A percentile compares a stretch with the other conserved stretches of the same genome.
phyloP scores from a whole-genome alignment of 2,797 vertebrate genomes.

The Caiman crocodilus region DNA sequence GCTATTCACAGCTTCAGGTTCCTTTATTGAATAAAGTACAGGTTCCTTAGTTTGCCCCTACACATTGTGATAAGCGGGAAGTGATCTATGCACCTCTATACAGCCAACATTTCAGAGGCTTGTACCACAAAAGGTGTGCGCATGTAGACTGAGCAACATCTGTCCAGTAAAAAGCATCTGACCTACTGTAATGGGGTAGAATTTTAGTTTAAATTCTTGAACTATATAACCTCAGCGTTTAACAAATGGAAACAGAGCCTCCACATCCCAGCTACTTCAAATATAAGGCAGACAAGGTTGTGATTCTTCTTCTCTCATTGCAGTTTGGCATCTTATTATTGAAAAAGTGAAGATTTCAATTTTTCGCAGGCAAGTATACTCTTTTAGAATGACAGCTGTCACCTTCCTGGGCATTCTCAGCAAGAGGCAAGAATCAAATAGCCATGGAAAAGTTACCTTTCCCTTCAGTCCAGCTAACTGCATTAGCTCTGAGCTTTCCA shows the following conservation, averaged over 20 bases:
- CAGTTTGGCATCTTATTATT: rapidly evolving
- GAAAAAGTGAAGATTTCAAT: neutral
- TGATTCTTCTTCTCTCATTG: neutral
- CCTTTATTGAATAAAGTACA: neutral
- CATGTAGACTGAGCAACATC: neutral
- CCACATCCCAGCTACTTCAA: neutral
- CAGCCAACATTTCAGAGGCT: too few relatives aligned
- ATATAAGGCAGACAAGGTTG: neutral
- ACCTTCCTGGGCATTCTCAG: neutral
- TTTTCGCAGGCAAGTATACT: neutral
- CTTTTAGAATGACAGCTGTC: neutral
- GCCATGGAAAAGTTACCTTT: neutral
- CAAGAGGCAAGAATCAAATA: neutral
- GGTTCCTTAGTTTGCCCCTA: too few relatives aligned
- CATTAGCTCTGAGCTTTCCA: too few relatives aligned
- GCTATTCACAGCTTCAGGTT: neutral
- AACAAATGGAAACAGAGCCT: neutral
- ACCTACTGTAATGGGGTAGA: neutral
- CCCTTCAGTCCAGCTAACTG: too few relatives aligned
- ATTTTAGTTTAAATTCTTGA: neutral
- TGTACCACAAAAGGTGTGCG: neutral
- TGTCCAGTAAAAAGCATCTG: neutral
- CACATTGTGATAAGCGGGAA: too few relatives aligned
- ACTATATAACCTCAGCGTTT: neutral
- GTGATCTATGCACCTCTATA: too few relatives aligned